Percentiles rank a stretch among this genome's conserved stretches.
Conservation (phyloP, 2,888 invertebrate genomes). For the Drosophila imparisetae region DNA sequence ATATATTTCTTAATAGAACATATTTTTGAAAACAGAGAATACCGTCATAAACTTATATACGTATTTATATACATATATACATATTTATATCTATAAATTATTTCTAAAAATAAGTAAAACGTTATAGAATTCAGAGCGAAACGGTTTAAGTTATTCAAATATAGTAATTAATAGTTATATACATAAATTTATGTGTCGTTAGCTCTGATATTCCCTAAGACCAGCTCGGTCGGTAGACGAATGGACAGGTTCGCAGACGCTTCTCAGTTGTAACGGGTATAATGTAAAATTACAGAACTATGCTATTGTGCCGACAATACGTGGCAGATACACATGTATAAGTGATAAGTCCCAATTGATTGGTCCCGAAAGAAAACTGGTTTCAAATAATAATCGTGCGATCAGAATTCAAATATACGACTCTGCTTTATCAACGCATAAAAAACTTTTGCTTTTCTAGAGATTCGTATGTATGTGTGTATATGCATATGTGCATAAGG, state of each 20-base stretch:
- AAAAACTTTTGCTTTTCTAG: constrained; percentile 43
- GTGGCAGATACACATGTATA: constrained; percentile 52
- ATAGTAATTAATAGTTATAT: not conserved
- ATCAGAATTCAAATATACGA: constrained; percentile 34
- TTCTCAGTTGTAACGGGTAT: not conserved
- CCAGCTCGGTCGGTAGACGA: not conserved
- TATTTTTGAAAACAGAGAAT: not conserved
- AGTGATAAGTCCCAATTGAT: not conserved
- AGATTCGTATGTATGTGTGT: not conserved
- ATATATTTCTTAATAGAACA: not conserved
- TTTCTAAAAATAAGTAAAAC: not conserved
- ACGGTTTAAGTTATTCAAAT: not conserved
- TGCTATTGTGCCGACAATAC: constrained; percentile 21
- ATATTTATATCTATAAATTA: not conserved
- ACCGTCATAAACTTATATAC: not conserved
- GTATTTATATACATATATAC: not conserved
- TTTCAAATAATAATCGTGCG: constrained; percentile 37
- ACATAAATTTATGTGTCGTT: not conserved
- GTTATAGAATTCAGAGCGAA: not conserved
- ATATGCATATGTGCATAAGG: constrained; percentile 3
- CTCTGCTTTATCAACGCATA: constrained; percentile 22
- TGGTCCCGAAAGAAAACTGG: constrained; percentile 31
- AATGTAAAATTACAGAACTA: not conserved
- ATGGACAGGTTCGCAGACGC: not conserved
- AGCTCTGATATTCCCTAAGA: not conserved